Conservation (phyloP, 1,140 invertebrate genomes). For the Bombus consobrinus region DNA sequence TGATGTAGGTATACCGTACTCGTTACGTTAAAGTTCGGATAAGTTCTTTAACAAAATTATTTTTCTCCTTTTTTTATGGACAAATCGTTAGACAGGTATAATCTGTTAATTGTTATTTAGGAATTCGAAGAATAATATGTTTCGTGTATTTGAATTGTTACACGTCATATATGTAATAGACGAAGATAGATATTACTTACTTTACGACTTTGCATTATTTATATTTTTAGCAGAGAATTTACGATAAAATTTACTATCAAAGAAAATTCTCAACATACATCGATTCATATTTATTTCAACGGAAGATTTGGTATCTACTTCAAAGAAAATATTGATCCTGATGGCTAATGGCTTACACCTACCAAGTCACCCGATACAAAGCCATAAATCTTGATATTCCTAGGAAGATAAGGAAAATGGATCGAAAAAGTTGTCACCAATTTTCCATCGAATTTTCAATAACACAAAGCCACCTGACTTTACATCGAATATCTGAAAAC, state of each 20-base stretch:
- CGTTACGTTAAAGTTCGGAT: too few species aligned
- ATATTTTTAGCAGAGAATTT: background rate
- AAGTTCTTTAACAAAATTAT: background rate
- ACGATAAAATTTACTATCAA: background rate
- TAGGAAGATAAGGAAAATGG: slow-evolving; percentile 18
- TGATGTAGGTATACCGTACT: background rate
- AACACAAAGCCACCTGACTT: background rate
- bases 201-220: background rate
- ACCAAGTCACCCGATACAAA: background rate
- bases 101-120: too few species aligned
- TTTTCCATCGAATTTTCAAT: slow-evolving; percentile 23
- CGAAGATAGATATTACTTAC: too few species aligned
- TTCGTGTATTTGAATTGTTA: background rate
- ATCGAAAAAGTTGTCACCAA: slow-evolving; percentile 25
- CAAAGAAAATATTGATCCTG: slow-evolving; percentile 11
- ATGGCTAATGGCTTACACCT: background rate
- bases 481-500: background rate
- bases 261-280: background rate
- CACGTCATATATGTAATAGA: background rate
- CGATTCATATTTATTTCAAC: background rate
- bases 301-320: background rate
- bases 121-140: background rate
- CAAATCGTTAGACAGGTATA: too few species aligned
- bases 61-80: background rate
- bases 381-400: slow-evolving; percentile 33